Conservation (phyloP, 1,140 invertebrate species). For the Arctopsyche grandis region DNA sequence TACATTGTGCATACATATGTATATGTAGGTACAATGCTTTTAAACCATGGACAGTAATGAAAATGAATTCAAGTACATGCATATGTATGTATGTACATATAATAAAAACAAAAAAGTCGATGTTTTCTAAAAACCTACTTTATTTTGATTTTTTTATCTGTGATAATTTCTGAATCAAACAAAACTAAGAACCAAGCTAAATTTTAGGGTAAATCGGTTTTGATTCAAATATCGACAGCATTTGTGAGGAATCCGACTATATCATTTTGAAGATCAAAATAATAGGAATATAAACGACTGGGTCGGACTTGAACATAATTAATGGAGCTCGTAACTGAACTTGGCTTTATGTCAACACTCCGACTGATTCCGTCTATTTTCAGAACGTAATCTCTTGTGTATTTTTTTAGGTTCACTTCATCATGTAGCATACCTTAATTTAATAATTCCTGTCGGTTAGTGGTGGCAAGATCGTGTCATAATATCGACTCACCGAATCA, state of each 20-base stretch:
- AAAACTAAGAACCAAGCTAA: too few relatives aligned
- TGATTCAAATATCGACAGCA: background rate
- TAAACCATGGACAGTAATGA: too few relatives aligned
- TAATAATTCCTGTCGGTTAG: constrained; percentile 20
- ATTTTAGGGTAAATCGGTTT: background rate
- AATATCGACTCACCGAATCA: background rate
- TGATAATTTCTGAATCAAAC: too few relatives aligned
- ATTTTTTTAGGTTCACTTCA: constrained; percentile 37
- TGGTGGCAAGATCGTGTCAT: background rate
- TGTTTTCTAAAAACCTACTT: too few relatives aligned
- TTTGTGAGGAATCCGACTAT: constrained; percentile 31
- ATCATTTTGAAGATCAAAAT: constrained; percentile 46
- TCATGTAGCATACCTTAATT: constrained; percentile 15
- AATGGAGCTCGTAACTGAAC: constrained; percentile 45
- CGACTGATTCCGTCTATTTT: constrained; percentile 41
- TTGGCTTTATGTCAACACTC: constrained; percentile 49
- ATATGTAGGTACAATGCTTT: too few relatives aligned
- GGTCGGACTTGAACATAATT: constrained; percentile 47
- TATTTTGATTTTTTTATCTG: too few relatives aligned
- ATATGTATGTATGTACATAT: too few relatives aligned
- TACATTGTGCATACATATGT: too few relatives aligned
- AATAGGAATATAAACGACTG: constrained; percentile 50
- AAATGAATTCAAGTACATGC: too few relatives aligned
- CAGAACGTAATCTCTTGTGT: constrained; percentile 39
- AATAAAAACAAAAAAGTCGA: too few relatives aligned